Base-by-base conservation (phyloP, 2,888 invertebrate species). In the Caenorhabditis doughertyi region DNA sequence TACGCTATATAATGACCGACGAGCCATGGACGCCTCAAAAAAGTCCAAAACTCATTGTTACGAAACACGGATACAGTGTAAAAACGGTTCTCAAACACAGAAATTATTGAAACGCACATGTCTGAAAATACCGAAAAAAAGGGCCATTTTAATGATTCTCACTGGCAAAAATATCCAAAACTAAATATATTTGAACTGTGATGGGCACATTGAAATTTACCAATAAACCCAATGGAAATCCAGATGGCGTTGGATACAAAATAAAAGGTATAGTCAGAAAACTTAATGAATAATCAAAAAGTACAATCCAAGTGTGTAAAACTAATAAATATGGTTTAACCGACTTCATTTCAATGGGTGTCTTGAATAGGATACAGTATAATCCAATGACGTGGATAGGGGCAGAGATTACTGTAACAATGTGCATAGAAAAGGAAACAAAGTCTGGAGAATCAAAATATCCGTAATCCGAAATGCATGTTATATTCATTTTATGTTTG, bases 341-440 rank as follows among this genome's bases (percentile, higher is more conserved):
- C 0, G 49, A 29, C 7, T 21, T 74, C 74, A 74, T 74, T 55
- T 58, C 44, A 1, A n/a, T 35, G 0, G 74, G 56, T 32, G 74
- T 74, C 32, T 47, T 65, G 9, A 44, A 65, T 1, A 74, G 32
- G 0, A 74, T 21, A 25, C 65, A 74, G 8, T 21, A 58, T 13
- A 73, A 1, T 3, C 74, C 74, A 5, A 65, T 23, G 1, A 32
- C 18, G 11, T 65, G 55, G 18, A 74, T 55, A 1, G 74, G 74
- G 4, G 49, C 44, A 18, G 64, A 21, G 1, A 74, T 1, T 0
- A 56, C 13, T 3, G 56, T 56, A 9, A 18, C 39, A 0, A 74
- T 25, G 18, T 74, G 74, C 1, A 65, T 23, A 25, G 65, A 16
- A 11, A 49, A 8, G 7, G 23, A 49, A 21, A 74, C 2, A n/a